Conservation (phyloP, 1,140 invertebrate genomes). For the Cephus cinctus region DNA sequence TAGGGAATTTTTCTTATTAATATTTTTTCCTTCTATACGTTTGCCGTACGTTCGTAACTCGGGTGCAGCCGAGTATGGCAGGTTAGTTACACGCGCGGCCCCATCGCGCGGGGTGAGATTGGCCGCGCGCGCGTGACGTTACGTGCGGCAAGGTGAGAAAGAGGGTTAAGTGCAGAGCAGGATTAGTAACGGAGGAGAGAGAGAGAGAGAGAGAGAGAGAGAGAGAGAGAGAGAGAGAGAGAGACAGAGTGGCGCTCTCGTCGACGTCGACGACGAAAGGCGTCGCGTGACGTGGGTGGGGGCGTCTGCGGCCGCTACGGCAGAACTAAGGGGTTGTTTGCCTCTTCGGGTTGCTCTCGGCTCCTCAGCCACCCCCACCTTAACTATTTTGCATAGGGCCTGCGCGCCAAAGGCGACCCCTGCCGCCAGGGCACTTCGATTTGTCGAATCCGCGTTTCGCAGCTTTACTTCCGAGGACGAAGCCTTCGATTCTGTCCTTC, state of each 20-base stretch:
- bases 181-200: too few species aligned
- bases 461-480: slow-evolving; percentile 24
- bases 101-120: not conserved
- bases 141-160: not conserved
- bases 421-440: slow-evolving; percentile 40
- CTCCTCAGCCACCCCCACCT: slow-evolving; percentile 31
- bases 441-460: slow-evolving; percentile 48
- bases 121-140: not conserved
- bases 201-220: slow-evolving; percentile 9
- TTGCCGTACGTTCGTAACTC: too few species aligned
- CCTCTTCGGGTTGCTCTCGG: slow-evolving; percentile 44
- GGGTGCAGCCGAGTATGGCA: too few species aligned
- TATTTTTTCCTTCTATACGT: too few species aligned
- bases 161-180: too few species aligned
- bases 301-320: slow-evolving; percentile 53
- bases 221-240: not conserved
- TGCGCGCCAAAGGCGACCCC: slow-evolving; percentile 44
- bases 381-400: slow-evolving; percentile 54
- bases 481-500: slow-evolving; percentile 22
- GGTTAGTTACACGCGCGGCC: not conserved
- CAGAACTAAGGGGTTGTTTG: slow-evolving; percentile 56
- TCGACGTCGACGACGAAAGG: slow-evolving; percentile 33
- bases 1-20: too few species aligned
- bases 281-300: slow-evolving; percentile 50
- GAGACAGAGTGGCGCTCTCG: slow-evolving; percentile 31